These are phyloP conservation scores for Acanthococcus lagerstroemiae DNA, from an alignment of 2,888 invertebrate genomes.

Conservation along the genomic window DNA sequence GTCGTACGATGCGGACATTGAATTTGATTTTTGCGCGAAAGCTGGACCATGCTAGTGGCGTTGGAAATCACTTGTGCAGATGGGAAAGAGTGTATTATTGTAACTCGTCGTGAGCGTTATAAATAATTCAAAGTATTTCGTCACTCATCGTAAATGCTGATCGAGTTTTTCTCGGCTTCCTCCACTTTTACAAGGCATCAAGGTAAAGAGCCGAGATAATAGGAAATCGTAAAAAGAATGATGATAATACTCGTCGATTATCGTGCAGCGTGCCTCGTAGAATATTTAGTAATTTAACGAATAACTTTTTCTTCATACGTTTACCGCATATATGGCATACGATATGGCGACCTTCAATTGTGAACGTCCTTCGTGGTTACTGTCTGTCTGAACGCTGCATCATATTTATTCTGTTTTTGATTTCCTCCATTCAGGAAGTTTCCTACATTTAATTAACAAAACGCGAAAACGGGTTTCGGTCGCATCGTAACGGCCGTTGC, in stretches of 20 bases:
- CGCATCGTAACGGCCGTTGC: neutral
- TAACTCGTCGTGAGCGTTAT: too few relatives aligned
- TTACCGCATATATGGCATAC: constrained; percentile 1
- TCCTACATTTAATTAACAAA: neutral
- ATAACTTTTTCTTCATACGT: neutral
- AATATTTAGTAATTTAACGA: constrained; percentile 1
- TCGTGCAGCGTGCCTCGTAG: neutral
- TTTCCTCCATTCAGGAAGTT: neutral
- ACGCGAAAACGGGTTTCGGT: neutral
- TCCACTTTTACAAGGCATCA: neutral
- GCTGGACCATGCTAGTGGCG: too few relatives aligned
- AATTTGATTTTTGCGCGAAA: too few relatives aligned
- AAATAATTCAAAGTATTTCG: too few relatives aligned
- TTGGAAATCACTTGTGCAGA: too few relatives aligned
- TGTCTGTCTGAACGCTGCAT: neutral
- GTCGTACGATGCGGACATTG: too few relatives aligned
- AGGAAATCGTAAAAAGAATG: neutral
- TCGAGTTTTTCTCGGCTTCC: neutral
- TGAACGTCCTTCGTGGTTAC: constrained; percentile 2
- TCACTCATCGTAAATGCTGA: neutral
- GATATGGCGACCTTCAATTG: constrained; percentile 1
- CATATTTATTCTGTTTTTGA: constrained; percentile 1
- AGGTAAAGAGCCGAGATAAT: neutral
- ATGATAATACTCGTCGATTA: constrained; percentile 3
- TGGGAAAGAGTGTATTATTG: too few relatives aligned